A percentile compares a stretch with the other conserved stretches of the same genome.
Evolutionary conservation across 2,888 invertebrate genomes (phyloP).

Genomic region (Fabriciana adippe): DNA sequence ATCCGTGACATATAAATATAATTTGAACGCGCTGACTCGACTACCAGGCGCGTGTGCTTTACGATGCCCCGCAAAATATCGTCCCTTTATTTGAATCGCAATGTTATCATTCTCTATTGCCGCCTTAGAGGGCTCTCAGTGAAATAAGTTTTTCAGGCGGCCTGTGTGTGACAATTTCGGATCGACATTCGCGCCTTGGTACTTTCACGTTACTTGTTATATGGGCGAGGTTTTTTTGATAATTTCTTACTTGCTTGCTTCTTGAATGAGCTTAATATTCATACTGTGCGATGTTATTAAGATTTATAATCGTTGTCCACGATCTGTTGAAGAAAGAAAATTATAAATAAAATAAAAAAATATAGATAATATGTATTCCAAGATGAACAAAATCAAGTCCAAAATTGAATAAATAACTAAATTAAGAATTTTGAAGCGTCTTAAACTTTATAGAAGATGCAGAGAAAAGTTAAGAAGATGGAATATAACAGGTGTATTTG

Average conservation of each 20-base stretch:
- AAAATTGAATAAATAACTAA: too few species aligned
- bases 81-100: slow-evolving; percentile 64
- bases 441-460: too few species aligned
- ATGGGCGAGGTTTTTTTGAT: neutral
- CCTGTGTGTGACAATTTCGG: slow-evolving; percentile 43
- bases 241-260: neutral
- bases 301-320: too few species aligned
- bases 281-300: too few species aligned
- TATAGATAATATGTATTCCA: too few species aligned
- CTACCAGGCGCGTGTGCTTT: slow-evolving; percentile 64
- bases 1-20: slow-evolving; percentile 35
- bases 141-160: slow-evolving; percentile 46
- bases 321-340: too few species aligned
- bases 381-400: too few species aligned
- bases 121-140: slow-evolving; percentile 40
- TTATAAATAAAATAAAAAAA: too few species aligned
- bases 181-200: slow-evolving; percentile 9
- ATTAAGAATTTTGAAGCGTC: too few species aligned
- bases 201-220: slow-evolving; percentile 1
- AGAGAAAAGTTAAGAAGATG: too few species aligned
- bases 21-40: slow-evolving; percentile 53
- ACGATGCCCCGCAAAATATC: slow-evolving; percentile 62
- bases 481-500: too few species aligned
- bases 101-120: slow-evolving; percentile 60
- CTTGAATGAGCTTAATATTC: too few species aligned